Evolutionary conservation across 2,113 vertebrate species (phyloP).

Genomic region (Phainopepla nitens): DNA sequence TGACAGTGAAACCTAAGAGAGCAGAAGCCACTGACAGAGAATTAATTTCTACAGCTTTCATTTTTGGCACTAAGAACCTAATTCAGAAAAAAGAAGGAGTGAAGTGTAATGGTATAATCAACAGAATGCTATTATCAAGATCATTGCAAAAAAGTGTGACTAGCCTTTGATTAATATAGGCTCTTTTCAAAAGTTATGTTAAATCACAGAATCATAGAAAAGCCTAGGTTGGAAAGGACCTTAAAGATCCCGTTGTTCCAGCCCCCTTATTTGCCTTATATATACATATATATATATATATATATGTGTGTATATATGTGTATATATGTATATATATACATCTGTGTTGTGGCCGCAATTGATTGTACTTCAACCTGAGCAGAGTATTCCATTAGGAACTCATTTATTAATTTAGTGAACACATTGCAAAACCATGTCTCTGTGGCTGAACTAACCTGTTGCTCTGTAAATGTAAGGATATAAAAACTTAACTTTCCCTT

Average conservation of each 20-base stretch:
- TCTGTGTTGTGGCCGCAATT: not conserved
- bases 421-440: fast-evolving
- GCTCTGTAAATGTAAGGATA: not conserved
- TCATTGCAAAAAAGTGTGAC: not conserved
- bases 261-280: fast-evolving
- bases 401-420: not conserved
- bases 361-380: not conserved
- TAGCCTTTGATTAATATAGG: not conserved
- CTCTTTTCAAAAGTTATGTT: not conserved
- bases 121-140: not conserved
- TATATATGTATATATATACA: too few species aligned
- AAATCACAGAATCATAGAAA: not conserved
- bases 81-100: not conserved
- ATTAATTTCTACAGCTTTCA: not conserved
- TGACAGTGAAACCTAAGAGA: not conserved
- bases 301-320: too few species aligned
- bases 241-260: fast-evolving
- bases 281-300: too few species aligned
- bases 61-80: not conserved
- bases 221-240: not conserved
- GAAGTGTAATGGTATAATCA: not conserved
- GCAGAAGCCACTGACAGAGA: not conserved
- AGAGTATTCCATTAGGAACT: not conserved
- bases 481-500: not conserved
- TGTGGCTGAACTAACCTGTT: not conserved